Evolutionary conservation across 2,113 vertebrate genomes (phyloP).

Genomic region (Anolis sagrei): DNA sequence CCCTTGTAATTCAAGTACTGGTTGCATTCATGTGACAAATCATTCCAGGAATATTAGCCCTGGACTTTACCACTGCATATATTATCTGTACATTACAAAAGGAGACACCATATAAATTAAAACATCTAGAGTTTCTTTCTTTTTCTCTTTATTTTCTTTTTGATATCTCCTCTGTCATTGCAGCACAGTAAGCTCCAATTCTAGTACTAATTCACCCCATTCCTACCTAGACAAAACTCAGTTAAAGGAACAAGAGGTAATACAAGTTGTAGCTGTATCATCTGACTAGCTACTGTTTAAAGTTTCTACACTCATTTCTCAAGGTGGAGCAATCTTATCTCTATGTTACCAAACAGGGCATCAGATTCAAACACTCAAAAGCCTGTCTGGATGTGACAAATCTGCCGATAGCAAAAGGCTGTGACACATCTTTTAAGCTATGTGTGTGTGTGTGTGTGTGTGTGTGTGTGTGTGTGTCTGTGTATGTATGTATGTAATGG

Average conservation of each 20-base stretch:
- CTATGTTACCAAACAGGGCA: background rate
- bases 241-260: background rate
- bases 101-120: background rate
- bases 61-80: background rate
- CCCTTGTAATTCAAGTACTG: background rate
- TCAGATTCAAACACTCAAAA: background rate
- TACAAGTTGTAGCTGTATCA: slow-evolving; percentile 1
- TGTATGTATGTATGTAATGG: slow-evolving; percentile 37
- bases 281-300: slow-evolving; percentile 26
- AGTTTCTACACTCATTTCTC: slow-evolving; percentile 16
- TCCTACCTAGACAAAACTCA: background rate
- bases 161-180: background rate
- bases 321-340: background rate
- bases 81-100: background rate
- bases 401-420: slow-evolving; percentile 26
- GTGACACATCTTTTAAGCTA: slow-evolving; percentile 10
- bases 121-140: too few relatives aligned
- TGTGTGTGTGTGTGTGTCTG: too few relatives aligned
- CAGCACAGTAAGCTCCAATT: background rate
- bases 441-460: too few relatives aligned
- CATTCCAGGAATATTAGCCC: background rate
- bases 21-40: background rate
- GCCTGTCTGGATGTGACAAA: slow-evolving; percentile 11
- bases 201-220: background rate
- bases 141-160: too few relatives aligned